Evolutionary conservation across 2,888 invertebrate species (phyloP).

Genomic region (Drosophila mettleri): DNA sequence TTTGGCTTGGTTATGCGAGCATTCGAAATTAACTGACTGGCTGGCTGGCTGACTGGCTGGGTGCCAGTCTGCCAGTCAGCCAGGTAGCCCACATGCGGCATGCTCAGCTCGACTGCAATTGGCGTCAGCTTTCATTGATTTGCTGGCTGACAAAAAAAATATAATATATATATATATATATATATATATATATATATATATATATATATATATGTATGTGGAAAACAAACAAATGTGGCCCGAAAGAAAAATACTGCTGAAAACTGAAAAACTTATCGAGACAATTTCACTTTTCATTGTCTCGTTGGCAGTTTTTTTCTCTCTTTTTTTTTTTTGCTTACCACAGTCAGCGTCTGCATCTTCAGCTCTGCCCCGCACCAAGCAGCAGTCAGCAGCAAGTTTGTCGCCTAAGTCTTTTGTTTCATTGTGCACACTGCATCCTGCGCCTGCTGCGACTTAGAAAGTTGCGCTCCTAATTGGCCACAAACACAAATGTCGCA

Average conservation of each 20-base stretch:
- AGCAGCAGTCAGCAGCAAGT: constrained; percentile 41
- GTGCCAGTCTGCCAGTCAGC: constrained; percentile 8
- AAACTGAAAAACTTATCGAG: constrained; percentile 66
- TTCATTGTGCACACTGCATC: constrained; percentile 25
- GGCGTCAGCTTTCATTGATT: constrained; percentile 67
- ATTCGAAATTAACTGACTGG: constrained; percentile 53
- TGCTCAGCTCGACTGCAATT: constrained; percentile 41
- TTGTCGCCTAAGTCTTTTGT: constrained; percentile 56
- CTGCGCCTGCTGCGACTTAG: constrained; percentile 20
- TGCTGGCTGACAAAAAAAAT: constrained; percentile 30
- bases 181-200: no score
- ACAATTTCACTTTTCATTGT: constrained; percentile 76
- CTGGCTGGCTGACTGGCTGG: constrained; percentile 11
- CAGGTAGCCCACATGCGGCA: constrained; percentile 38
- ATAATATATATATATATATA: constrained; percentile 2
- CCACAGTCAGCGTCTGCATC: constrained; percentile 9
- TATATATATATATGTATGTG: constrained; percentile 26
- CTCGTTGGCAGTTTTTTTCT: constrained; percentile 21
- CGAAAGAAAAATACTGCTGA: constrained; percentile 44
- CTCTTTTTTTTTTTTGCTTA: constrained; percentile 4
- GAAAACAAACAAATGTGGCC: constrained; percentile 58
- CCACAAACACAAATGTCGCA: constrained; percentile 10
- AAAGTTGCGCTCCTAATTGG: constrained; percentile 44
- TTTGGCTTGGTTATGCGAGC: constrained; percentile 76
- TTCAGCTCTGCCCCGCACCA: constrained; percentile 7